Conservation (phyloP, 2,113 vertebrate genomes). For the Lamprotornis superbus region DNA sequence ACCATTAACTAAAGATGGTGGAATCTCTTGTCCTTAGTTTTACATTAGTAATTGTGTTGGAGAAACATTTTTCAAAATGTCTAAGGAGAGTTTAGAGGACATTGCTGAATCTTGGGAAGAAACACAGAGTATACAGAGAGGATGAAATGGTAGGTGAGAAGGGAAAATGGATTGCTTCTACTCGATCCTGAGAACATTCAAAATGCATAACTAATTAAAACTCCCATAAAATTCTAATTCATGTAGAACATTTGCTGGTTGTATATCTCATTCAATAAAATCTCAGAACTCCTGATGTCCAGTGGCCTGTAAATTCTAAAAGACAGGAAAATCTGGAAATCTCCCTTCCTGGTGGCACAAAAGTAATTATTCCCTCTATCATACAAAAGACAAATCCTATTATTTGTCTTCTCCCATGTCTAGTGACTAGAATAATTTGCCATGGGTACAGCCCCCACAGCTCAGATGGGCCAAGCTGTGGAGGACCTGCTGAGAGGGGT, state of each 20-base stretch:
- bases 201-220: not conserved
- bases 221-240: not conserved
- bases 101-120: not conserved
- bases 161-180: not conserved
- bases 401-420: not conserved
- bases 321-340: not conserved
- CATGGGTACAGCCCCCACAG: not conserved
- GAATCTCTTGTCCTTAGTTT: not conserved
- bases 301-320: conserved; percentile 5
- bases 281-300: not conserved
- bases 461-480: not conserved
- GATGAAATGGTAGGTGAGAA: not conserved
- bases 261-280: not conserved
- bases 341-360: not conserved
- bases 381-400: not conserved
- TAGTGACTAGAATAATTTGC: not conserved
- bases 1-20: not conserved
- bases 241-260: not conserved
- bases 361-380: not conserved
- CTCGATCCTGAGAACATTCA: not conserved
- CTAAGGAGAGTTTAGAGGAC: not conserved
- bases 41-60: not conserved
- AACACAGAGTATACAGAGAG: not conserved
- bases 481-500: not conserved
- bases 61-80: not conserved